These are phyloP conservation scores for Eristalis intricaria DNA, from an alignment of 2,888 invertebrate genomes.

Conservation along the genomic window DNA sequence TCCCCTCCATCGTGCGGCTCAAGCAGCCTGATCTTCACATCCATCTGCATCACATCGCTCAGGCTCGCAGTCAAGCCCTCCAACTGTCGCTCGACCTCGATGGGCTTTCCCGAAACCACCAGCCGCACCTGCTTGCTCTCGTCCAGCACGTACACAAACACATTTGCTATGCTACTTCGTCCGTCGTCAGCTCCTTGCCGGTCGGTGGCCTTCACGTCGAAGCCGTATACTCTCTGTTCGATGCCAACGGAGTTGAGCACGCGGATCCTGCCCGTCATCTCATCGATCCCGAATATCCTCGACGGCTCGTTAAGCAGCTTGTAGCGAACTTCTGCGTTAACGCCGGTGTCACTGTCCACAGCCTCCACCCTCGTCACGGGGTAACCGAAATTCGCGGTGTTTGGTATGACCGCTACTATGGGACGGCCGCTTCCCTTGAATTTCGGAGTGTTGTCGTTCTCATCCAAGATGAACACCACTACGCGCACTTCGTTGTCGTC, in stretches of 20 bases:
- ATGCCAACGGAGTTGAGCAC: constrained; percentile 87
- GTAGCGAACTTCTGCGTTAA: constrained; percentile 91
- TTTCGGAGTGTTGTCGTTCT: constrained; percentile 91
- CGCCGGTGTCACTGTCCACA: constrained; percentile 87
- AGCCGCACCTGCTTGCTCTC: constrained; percentile 91
- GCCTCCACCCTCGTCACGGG: constrained; percentile 90
- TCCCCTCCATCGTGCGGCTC: constrained; percentile 86
- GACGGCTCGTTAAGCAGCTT: constrained; percentile 90
- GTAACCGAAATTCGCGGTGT: constrained; percentile 91
- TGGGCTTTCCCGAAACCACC: constrained; percentile 89
- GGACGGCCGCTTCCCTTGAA: constrained; percentile 89
- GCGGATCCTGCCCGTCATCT: constrained; percentile 88
- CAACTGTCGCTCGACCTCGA: constrained; percentile 88
- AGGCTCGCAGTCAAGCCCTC: constrained; percentile 87
- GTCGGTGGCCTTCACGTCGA: constrained; percentile 94
- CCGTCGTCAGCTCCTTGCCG: constrained; percentile 90
- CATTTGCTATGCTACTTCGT: constrained; percentile 91
- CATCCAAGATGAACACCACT: constrained; percentile 88
- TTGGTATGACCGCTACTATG: constrained; percentile 91
- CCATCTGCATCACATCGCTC: constrained; percentile 89
- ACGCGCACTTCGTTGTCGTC: constrained; percentile 90
- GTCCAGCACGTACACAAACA: constrained; percentile 92
- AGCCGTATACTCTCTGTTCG: constrained; percentile 90
- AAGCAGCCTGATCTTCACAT: constrained; percentile 89
- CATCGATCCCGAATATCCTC: constrained; percentile 89